A percentile compares a stretch with the other conserved stretches of the same genome.
phyloP scores from a whole-genome alignment of 2,797 vertebrate genomes.

The Micrastur ruficollis region DNA sequence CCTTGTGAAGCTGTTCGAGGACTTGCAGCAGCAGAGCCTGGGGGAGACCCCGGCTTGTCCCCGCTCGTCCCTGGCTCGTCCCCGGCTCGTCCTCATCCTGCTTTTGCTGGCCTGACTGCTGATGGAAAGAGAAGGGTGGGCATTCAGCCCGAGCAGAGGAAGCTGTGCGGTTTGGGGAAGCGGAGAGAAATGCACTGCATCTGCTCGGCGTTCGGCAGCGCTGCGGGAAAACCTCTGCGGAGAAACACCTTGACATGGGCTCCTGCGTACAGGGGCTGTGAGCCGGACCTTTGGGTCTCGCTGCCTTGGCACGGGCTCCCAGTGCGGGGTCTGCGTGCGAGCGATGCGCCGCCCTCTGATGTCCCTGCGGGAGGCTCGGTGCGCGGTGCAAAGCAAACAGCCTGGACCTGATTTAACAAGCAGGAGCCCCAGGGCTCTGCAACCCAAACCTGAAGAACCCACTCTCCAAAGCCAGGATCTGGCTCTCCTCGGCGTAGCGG shows the following conservation, averaged over 20 bases:
- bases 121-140: neutral
- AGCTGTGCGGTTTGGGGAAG: fast-evolving
- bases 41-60: neutral
- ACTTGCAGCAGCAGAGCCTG: neutral
- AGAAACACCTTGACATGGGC: neutral
- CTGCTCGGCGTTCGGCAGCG: neutral
- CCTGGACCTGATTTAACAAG: neutral
- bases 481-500: neutral
- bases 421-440: neutral
- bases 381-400: fast-evolving
- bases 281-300: neutral
- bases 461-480: neutral
- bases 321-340: fast-evolving
- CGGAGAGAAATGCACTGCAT: fast-evolving
- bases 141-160: fast-evolving
- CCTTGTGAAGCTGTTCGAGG: neutral
- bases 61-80: too few relatives aligned
- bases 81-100: fast-evolving
- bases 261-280: neutral
- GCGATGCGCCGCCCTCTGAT: fast-evolving
- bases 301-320: fast-evolving
- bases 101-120: neutral
- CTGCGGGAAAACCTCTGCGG: neutral
- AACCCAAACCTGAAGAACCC: neutral
- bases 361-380: fast-evolving